Conservation (phyloP, 2,797 vertebrate genomes). For the Falco columbarius region DNA sequence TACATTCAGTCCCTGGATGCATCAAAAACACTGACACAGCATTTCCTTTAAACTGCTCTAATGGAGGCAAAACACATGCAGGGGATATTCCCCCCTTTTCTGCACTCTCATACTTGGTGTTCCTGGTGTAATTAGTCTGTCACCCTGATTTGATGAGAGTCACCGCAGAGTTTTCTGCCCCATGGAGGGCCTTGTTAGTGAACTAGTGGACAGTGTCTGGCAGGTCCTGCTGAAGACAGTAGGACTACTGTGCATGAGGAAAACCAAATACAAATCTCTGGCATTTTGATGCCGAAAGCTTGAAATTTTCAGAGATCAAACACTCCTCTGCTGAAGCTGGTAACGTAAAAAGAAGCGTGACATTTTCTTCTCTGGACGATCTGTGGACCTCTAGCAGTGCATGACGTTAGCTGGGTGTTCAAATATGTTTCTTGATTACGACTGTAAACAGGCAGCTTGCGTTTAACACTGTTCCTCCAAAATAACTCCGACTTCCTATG, state of each 20-base stretch:
- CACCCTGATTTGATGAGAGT: constrained; percentile 35
- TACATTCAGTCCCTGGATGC: constrained; percentile 88
- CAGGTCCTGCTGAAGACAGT: neutral
- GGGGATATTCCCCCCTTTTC: constrained; percentile 22
- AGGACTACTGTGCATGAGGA: neutral
- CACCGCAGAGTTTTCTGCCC: neutral
- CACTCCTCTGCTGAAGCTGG: neutral
- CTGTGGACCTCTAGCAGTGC: neutral
- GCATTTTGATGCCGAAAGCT: neutral
- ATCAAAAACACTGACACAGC: constrained; percentile 81
- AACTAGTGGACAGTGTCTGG: neutral
- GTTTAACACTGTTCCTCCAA: neutral
- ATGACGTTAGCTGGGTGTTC: neutral
- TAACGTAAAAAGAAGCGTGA: neutral
- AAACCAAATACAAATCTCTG: neutral
- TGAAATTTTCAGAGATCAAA: neutral
- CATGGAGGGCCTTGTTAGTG: neutral
- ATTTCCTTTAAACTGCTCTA: constrained; percentile 69
- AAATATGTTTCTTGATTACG: neutral
- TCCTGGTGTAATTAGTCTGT: constrained; percentile 61
- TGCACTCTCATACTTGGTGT: neutral
- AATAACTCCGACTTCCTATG: neutral
- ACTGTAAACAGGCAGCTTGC: neutral
- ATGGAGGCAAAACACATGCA: constrained; percentile 64
- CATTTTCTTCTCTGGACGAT: neutral